A percentile compares a stretch with the other conserved stretches of the same genome.
phyloP scores from a whole-genome alignment of 2,888 invertebrate genomes.

The Parnassius apollo region DNA sequence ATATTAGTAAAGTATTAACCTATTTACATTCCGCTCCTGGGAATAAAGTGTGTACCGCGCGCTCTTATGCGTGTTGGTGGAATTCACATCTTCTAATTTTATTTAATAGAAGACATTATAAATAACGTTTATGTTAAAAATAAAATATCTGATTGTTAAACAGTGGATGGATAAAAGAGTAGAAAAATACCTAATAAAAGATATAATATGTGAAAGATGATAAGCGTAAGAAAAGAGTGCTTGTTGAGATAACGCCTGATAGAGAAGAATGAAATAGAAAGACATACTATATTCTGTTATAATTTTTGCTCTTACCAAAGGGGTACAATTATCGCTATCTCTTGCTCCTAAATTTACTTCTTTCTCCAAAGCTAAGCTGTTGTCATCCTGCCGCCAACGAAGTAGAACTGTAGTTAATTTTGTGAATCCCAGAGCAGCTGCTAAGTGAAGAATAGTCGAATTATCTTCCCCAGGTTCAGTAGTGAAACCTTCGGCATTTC shows the following conservation, averaged over 20 bases:
- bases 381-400: constrained; percentile 94
- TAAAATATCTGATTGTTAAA: too few species aligned
- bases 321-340: constrained; percentile 94
- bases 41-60: too few species aligned
- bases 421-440: constrained; percentile 94
- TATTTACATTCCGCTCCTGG: too few species aligned
- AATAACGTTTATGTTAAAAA: too few species aligned
- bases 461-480: constrained; percentile 70
- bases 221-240: too few species aligned
- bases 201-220: too few species aligned
- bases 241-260: neutral
- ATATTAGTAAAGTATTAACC: too few species aligned
- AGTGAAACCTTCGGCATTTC: constrained; percentile 80
- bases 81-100: too few species aligned
- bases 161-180: too few species aligned
- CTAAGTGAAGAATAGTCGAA: constrained; percentile 92
- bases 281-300: constrained; percentile 10
- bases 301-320: constrained; percentile 84
- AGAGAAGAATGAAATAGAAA: neutral
- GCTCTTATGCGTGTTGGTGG: too few species aligned
- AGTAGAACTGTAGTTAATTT: constrained; percentile 91
- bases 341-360: constrained; percentile 96
- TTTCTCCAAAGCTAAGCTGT: constrained; percentile 90
- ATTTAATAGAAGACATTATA: too few species aligned
- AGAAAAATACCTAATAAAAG: too few species aligned